Conservation (phyloP, 2,113 vertebrate species). For the Paraplagusia blochii region DNA sequence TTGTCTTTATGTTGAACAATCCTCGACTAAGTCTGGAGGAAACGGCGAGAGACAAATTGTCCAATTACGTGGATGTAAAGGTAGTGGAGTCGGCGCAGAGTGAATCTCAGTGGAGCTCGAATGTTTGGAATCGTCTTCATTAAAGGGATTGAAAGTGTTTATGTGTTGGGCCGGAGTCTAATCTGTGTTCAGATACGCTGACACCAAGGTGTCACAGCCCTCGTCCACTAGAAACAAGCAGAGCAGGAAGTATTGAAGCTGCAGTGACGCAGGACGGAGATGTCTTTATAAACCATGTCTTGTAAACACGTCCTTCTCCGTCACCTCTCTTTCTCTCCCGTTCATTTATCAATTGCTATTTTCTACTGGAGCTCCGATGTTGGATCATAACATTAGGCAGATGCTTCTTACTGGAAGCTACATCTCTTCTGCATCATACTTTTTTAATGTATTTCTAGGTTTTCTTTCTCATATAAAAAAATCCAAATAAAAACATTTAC, state of each 20-base stretch:
- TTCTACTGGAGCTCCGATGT: slow-evolving; percentile 1
- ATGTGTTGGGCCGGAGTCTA: slow-evolving; percentile 16
- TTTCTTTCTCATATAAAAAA: too few relatives aligned
- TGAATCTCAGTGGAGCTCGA: not conserved
- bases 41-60: too few relatives aligned
- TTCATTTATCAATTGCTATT: not conserved
- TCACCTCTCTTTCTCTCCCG: not conserved
- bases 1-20: not conserved
- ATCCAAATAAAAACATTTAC: too few relatives aligned
- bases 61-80: too few relatives aligned
- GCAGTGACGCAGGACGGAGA: slow-evolving; percentile 52
- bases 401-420: too few relatives aligned
- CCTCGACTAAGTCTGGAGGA: too few relatives aligned
- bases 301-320: slow-evolving; percentile 12
- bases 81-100: not conserved
- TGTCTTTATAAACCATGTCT: slow-evolving; percentile 39
- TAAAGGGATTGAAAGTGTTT: not conserved
- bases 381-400: too few relatives aligned
- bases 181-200: slow-evolving; percentile 53
- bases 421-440: too few relatives aligned
- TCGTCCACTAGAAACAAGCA: slow-evolving; percentile 27
- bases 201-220: slow-evolving; percentile 60
- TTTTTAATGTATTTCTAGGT: too few relatives aligned
- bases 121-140: not conserved
- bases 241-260: slow-evolving; percentile 55